Evolutionary conservation across 2,888 invertebrate genomes (phyloP).

Genomic region (Xanthorhoe spadicearia): DNA sequence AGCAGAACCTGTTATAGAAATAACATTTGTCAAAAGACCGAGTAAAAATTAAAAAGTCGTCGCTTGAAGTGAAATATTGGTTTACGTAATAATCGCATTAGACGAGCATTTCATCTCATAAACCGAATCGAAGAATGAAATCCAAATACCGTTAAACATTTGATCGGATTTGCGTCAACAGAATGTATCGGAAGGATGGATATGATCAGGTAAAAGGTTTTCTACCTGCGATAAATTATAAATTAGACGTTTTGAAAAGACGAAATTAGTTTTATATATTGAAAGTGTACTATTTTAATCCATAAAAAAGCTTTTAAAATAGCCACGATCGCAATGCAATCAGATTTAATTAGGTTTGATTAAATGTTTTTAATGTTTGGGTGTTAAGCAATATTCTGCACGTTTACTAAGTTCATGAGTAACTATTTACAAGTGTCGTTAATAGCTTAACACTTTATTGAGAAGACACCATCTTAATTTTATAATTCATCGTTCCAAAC

Average conservation of each 20-base stretch:
- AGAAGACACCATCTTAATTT: not conserved
- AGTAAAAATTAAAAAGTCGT: constrained; percentile 39
- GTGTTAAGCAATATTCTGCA: not conserved
- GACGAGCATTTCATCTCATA: constrained; percentile 64
- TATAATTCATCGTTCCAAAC: not conserved
- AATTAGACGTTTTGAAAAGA: constrained; percentile 32
- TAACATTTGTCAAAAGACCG: constrained; percentile 23
- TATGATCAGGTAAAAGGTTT: constrained; percentile 48
- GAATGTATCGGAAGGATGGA: constrained; percentile 52
- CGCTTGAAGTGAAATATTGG: constrained; percentile 53
- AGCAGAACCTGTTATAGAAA: no score
- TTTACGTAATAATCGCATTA: constrained; percentile 72
- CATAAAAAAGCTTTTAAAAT: no score
- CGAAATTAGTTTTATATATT: constrained; percentile 1
- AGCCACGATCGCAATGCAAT: not conserved
- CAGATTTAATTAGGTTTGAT: no score
- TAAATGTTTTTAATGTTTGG: no score
- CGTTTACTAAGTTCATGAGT: not conserved
- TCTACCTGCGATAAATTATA: constrained; percentile 44
- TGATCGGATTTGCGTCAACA: constrained; percentile 80
- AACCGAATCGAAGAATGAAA: constrained; percentile 64
- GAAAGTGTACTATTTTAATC: not conserved
- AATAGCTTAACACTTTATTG: not conserved
- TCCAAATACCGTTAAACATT: constrained; percentile 76
- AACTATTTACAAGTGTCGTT: not conserved